A percentile compares a stretch with the other conserved stretches of the same genome.
phyloP scores from a whole-genome alignment of 2,797 vertebrate genomes.

The Tokudaia tokunoshimensis region DNA sequence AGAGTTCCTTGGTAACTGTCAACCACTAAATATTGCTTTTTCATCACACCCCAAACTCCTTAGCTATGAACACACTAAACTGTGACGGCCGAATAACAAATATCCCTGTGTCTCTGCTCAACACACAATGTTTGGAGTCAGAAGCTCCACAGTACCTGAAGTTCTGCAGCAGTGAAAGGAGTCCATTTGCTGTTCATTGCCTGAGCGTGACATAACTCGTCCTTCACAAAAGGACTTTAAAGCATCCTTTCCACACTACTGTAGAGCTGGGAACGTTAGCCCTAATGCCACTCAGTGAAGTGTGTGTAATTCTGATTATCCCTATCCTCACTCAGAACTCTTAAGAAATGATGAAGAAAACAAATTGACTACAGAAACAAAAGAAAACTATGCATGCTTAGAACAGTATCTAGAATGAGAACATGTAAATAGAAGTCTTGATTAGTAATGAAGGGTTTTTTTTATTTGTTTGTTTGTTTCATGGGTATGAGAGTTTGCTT shows the following conservation, averaged over 20 bases:
- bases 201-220: background rate
- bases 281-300: background rate
- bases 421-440: background rate
- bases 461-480: background rate
- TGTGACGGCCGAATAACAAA: background rate
- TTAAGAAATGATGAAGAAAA: background rate
- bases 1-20: background rate
- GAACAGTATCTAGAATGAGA: background rate
- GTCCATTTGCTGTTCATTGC: background rate
- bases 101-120: background rate
- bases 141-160: background rate
- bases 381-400: background rate
- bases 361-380: slow-evolving; percentile 9
- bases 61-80: background rate
- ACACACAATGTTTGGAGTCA: background rate
- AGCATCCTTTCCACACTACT: background rate
- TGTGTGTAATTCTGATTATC: background rate
- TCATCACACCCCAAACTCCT: background rate
- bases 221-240: background rate
- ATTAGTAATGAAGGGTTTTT: background rate
- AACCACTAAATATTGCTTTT: background rate
- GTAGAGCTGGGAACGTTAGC: background rate
- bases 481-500: too few species aligned
- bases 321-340: background rate
- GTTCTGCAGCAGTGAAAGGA: background rate